Conservation (phyloP, 2,113 vertebrate species). For the Chloropsis cyanopogon region DNA sequence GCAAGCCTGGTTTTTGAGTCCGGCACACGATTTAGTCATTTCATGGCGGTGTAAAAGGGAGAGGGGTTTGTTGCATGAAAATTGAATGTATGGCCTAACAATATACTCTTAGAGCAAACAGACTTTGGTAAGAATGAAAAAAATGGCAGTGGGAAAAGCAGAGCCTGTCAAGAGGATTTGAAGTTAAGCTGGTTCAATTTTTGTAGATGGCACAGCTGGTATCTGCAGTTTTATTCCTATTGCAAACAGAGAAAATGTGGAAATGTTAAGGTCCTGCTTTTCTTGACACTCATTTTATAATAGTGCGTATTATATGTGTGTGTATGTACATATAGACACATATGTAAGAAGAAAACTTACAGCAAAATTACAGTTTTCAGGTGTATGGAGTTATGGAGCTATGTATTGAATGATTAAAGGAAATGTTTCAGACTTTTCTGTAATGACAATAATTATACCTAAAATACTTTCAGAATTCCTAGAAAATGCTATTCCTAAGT, state of each 20-base stretch:
- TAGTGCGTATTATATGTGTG: constrained; percentile 32
- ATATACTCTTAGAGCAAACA: not conserved
- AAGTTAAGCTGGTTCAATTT: not conserved
- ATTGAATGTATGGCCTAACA: not conserved
- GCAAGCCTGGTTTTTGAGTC: not conserved
- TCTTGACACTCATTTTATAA: constrained; percentile 11
- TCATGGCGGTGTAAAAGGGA: not conserved
- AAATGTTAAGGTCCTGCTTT: constrained; percentile 43
- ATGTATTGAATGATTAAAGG: constrained; percentile 1
- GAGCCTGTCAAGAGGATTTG: not conserved
- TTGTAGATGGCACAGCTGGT: not conserved
- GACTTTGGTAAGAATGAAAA: not conserved
- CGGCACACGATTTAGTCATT: not conserved
- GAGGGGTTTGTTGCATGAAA: not conserved
- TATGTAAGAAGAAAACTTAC: constrained; percentile 41
- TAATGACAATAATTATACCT: constrained; percentile 29
- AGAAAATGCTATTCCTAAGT: constrained; percentile 46
- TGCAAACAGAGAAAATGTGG: constrained; percentile 6
- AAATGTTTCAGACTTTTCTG: constrained; percentile 48
- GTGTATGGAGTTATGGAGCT: constrained; percentile 43
- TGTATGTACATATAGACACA: constrained; percentile 51
- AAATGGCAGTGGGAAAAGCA: not conserved
- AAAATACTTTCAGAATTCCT: constrained; percentile 55
- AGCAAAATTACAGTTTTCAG: constrained; percentile 16
- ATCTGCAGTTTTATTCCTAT: not conserved